Conservation (phyloP, 1,140 invertebrate species). For the Acromyrmex charruanus region DNA sequence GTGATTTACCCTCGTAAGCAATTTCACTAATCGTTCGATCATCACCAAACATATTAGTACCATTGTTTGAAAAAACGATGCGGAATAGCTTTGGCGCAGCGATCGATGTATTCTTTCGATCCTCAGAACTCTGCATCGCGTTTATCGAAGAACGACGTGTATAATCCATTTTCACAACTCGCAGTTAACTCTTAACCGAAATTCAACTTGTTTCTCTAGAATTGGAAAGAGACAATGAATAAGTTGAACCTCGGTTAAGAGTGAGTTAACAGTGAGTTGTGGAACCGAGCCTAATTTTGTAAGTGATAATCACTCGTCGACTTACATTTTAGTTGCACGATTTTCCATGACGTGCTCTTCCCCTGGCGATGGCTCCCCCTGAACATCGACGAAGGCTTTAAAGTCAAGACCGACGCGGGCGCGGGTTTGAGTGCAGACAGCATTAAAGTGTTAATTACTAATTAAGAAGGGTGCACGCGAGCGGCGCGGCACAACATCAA, state of each 20-base stretch:
- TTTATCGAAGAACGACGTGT: constrained; percentile 60
- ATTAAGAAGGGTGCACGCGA: constrained; percentile 84
- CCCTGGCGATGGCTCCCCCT: background rate
- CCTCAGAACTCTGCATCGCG: constrained; percentile 40
- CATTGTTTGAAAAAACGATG: background rate
- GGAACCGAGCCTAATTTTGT: no score
- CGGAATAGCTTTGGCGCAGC: constrained; percentile 28
- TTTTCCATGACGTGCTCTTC: constrained; percentile 69
- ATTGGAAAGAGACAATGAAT: no score
- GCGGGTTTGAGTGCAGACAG: constrained; percentile 80
- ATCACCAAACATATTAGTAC: background rate
- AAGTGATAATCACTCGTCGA: constrained; percentile 78
- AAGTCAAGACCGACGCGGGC: constrained; percentile 6
- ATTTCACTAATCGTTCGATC: background rate
- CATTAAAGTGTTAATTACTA: constrained; percentile 87
- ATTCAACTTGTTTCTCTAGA: no score
- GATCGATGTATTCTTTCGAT: constrained; percentile 47
- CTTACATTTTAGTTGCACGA: constrained; percentile 81
- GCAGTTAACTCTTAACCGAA: no score
- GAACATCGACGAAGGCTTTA: background rate
- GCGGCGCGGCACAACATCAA: constrained; percentile 78
- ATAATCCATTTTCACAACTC: background rate
- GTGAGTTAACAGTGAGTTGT: no score
- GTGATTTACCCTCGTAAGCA: background rate
- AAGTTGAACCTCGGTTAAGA: no score